These are phyloP conservation scores for Cryptoblepharus egeriae DNA, from an alignment of 2,797 vertebrate species.

Conservation along the genomic window DNA sequence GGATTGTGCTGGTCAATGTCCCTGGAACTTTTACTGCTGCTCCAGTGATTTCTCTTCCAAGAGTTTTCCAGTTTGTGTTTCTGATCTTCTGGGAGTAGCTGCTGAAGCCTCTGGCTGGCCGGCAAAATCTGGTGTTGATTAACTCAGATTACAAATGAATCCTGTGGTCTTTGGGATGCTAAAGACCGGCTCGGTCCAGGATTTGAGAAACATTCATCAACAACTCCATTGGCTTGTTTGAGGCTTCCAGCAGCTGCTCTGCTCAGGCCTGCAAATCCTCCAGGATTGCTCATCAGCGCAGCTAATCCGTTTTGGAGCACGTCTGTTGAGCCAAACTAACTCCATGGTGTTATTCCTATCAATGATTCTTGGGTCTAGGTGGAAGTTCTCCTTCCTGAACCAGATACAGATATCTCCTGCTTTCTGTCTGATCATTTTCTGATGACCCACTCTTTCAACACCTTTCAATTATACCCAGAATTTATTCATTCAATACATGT, in stretches of 20 bases:
- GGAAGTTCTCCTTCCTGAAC: too few species aligned
- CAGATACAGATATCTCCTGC: too few species aligned
- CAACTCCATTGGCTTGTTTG: not conserved
- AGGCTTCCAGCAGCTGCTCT: not conserved
- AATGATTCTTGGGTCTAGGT: not conserved
- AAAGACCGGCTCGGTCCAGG: not conserved
- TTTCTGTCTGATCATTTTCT: too few species aligned
- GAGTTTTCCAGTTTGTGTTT: too few species aligned
- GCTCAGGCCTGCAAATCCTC: not conserved
- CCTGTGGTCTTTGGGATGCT: not conserved
- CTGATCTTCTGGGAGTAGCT: not conserved
- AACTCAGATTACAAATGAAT: not conserved
- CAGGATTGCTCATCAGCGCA: constrained; percentile 7
- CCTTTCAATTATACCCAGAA: too few species aligned
- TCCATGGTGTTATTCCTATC: not conserved
- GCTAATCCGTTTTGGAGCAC: constrained; percentile 19
- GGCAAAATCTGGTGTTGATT: not conserved
- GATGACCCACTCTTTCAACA: too few species aligned
- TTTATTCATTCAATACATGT: too few species aligned
- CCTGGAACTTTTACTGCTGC: too few species aligned
- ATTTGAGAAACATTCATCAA: accelerated
- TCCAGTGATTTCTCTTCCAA: too few species aligned
- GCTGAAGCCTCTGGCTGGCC: too few species aligned
- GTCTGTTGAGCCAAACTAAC: not conserved
- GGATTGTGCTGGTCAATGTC: too few species aligned